These are phyloP conservation scores for Acleris cristana DNA, from an alignment of 2,888 invertebrate genomes.

Conservation along the genomic window DNA sequence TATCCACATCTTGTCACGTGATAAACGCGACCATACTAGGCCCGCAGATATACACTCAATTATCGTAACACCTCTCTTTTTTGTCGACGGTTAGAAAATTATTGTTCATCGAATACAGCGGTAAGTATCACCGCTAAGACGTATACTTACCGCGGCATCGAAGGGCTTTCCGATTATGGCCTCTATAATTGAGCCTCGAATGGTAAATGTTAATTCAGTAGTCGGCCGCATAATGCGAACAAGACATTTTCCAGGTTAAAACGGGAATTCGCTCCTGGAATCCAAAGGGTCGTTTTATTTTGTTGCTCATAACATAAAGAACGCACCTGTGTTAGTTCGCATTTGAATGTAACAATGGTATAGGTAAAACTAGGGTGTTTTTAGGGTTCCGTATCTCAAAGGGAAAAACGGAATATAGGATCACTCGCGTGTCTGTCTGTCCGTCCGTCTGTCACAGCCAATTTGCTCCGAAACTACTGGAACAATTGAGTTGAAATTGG, in stretches of 20 bases:
- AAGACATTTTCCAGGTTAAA: slow-evolving; percentile 14
- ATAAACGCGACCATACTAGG: no score
- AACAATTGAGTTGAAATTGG: no score
- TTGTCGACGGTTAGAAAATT: no score
- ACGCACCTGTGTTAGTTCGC: not conserved
- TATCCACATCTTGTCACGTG: no score
- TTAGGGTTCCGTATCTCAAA: no score
- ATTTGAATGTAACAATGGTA: not conserved
- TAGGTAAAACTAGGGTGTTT: not conserved
- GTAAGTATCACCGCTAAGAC: slow-evolving; percentile 49
- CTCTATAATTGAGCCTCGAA: slow-evolving; percentile 58
- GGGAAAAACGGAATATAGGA: no score
- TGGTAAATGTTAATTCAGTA: slow-evolving; percentile 65
- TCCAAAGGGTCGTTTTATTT: slow-evolving; percentile 3
- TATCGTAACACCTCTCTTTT: no score
- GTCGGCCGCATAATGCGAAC: slow-evolving; percentile 39
- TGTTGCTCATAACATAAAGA: not conserved
- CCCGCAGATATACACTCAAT: no score
- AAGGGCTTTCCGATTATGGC: slow-evolving; percentile 59
- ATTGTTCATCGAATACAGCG: slow-evolving; percentile 14
- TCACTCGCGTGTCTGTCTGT: no score
- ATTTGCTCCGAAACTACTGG: no score
- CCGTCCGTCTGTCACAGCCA: no score
- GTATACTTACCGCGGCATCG: slow-evolving; percentile 58
- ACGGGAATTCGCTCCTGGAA: slow-evolving; percentile 12